Base-by-base conservation (phyloP, 2,113 vertebrate species). In the Ceuthmochares aereus region DNA sequence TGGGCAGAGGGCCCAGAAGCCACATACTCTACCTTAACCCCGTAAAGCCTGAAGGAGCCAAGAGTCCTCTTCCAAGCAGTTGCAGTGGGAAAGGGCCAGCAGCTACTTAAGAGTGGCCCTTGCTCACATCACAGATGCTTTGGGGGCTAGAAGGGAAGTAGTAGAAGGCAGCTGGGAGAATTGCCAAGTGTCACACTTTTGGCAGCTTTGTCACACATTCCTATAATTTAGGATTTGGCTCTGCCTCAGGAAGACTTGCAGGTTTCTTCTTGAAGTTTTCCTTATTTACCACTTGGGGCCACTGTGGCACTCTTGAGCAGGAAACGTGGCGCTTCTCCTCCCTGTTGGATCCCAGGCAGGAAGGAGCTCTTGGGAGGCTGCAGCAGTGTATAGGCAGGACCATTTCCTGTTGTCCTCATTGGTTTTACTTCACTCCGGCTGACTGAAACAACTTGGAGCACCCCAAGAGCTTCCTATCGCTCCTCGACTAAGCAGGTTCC, bases 141-240 rank as follows among this genome's bases (percentile, higher is more conserved):
- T 69, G 80, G 93, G 93, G 91, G 84, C 77, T 96, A 82, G 87
- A 94, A 89, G 66, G 89, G 96, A 96, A 95, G 95, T 91, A 91
- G 93, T 69, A 83, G 91, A 96, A 96, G 91, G 96, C 93, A 94
- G 37, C 95, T 93, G 89, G 91, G 87, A 96, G 74, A 79, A 40
- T 87, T 94, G 94, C 94, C 89, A 94, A 95, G 94, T 95, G 95
- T 96, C 95, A 95, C 96, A 95, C 93, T 89, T 97, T 69, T 82
- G 94, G 84, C 94, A 89, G 91, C 84, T 94, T 94, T 94, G 93
- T 96, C 91, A 87, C 94, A 85, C 94, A 87, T 97, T 96, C 94
- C 91, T 92, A 87, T 84, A 82, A 66, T 91, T 95, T 87, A 82
- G 89, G 70, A 51, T 91, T 96, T 95, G 94, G 91, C 96, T 93